These are phyloP conservation scores for Chloromyia formosa DNA, from an alignment of 2,888 invertebrate genomes.

Conservation along the genomic window DNA sequence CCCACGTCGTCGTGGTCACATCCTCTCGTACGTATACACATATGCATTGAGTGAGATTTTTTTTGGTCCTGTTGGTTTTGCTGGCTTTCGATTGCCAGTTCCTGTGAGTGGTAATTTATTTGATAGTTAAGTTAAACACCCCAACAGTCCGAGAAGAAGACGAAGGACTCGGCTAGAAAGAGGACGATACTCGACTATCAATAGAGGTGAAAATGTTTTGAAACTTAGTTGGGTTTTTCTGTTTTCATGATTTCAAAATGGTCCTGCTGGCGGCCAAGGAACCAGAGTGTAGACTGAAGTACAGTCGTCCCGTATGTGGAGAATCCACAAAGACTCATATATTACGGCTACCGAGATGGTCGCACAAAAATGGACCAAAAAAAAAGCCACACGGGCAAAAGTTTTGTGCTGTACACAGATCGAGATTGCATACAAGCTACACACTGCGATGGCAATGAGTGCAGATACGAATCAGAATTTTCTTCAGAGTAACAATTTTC, in stretches of 20 bases:
- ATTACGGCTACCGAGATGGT: too few species aligned
- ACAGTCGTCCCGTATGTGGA: too few species aligned
- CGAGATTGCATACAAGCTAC: too few species aligned
- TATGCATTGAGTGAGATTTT: too few species aligned
- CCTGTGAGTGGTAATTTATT: constrained; percentile 39
- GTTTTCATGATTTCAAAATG: too few species aligned
- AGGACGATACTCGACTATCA: neutral
- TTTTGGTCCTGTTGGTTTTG: neutral
- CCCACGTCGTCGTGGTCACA: neutral
- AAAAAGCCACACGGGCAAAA: too few species aligned
- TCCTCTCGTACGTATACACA: neutral
- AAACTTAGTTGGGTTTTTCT: constrained; percentile 1
- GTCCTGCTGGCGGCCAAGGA: too few species aligned
- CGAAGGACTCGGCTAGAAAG: neutral
- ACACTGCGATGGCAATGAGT: neutral
- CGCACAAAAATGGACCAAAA: too few species aligned
- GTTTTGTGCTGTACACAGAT: too few species aligned
- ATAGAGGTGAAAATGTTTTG: constrained; percentile 36
- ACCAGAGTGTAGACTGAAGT: too few species aligned
- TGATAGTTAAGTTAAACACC: constrained; percentile 40
- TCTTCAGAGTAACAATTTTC: neutral
- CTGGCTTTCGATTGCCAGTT: constrained; percentile 26
- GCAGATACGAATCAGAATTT: constrained; percentile 10
- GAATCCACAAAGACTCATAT: too few species aligned
- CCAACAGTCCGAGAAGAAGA: constrained; percentile 5